These are phyloP conservation scores for Mareca penelope DNA, from an alignment of 2,797 vertebrate genomes.

Conservation along the genomic window DNA sequence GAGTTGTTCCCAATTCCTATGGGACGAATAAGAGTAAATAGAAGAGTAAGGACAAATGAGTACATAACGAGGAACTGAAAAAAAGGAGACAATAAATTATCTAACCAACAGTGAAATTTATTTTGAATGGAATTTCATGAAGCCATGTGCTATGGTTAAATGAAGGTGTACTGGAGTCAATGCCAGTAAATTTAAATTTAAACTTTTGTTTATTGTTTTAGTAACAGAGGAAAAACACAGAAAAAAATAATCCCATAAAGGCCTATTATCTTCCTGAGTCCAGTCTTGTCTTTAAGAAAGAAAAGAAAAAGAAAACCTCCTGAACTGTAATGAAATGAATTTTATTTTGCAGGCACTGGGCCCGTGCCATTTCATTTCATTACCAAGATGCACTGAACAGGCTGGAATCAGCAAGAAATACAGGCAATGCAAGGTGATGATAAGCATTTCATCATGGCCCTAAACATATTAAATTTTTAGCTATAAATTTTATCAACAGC, in stretches of 20 bases:
- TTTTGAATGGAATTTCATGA: neutral
- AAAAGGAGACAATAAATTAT: neutral
- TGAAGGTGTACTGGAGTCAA: neutral
- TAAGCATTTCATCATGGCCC: slow-evolving; percentile 75
- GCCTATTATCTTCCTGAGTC: neutral
- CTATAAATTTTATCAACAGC: slow-evolving; percentile 71
- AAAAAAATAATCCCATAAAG: neutral
- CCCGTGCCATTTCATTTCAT: slow-evolving; percentile 72
- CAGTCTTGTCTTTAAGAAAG: slow-evolving; percentile 34
- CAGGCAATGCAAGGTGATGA: slow-evolving; percentile 69
- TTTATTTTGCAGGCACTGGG: slow-evolving; percentile 66
- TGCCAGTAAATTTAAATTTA: slow-evolving; percentile 10
- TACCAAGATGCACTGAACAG: slow-evolving; percentile 56
- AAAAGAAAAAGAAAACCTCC: slow-evolving; percentile 29
- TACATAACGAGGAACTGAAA: neutral
- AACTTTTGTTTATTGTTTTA: neutral
- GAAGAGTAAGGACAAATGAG: neutral
- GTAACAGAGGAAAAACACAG: neutral
- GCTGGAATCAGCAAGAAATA: slow-evolving; percentile 69
- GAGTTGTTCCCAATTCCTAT: too few species aligned
- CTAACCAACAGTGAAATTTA: neutral
- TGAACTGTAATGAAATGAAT: slow-evolving; percentile 65
- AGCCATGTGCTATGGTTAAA: neutral
- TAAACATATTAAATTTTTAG: slow-evolving; percentile 76
- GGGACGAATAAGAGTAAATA: too few species aligned